Evolutionary conservation across 2,888 invertebrate genomes (phyloP), one percentile per base, ranked within the genome.

Genomic region (Notodonta ziczac): DNA sequence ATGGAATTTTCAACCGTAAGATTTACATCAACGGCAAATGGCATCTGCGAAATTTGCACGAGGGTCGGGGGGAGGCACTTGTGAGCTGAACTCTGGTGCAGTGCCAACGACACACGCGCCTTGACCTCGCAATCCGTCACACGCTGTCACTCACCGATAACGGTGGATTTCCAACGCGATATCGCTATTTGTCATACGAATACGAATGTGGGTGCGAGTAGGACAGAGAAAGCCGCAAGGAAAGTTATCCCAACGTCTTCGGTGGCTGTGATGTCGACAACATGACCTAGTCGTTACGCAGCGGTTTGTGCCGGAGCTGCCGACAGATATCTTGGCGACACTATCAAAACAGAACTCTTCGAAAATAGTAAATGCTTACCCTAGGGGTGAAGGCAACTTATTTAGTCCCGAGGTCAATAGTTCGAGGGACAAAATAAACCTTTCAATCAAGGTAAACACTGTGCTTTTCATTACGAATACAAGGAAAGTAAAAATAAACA

Each of bases 81-180:
- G 77, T 78, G 78, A 69, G 63, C 66, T 71, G 80, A 74, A 82
- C 81, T 81, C 87, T 89, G 88, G 85, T 86, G 80, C 78, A 79
- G 78, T 91, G 91, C 90, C 91, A 92, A 89, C 88, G 88, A 86
- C 90, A 84, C 77, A 72, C 73, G 77, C 84, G 81, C 88, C 89
- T 91, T 91, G 91, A 91, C 91, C 90, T 88, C 88, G 83, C 78
- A 69, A 70, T 67, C 70, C 78, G 76, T 73, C 77, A 70, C 72
- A 78, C 74, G 63, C 72, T 72, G 78, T 78, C 82, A 78, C 75
- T 72, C 75, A 65, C 73, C 74, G 79, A 76, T 81, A 81, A 81
- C 79, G 74, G 77, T 75, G 73, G 73, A 74, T 77, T 77, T 72
- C 70, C 71, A 70, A 72, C 40, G 58, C 64, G 65, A 71, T 72